Conservation (phyloP, 2,113 vertebrate genomes). For the Spea bombifrons region DNA sequence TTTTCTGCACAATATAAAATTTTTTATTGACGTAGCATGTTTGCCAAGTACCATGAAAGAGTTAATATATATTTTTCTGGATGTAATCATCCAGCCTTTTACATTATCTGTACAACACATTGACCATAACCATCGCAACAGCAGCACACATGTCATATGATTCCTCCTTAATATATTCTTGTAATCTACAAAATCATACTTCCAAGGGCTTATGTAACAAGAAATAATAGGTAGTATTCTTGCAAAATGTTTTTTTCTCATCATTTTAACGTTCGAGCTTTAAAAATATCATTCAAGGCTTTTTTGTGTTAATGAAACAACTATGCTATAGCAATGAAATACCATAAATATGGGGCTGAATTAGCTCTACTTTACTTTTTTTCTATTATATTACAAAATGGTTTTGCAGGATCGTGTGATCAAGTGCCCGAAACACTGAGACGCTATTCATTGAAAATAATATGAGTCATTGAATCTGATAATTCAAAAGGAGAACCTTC, state of each 20-base stretch:
- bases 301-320: constrained; percentile 1
- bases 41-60: constrained; percentile 3
- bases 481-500: too few species aligned
- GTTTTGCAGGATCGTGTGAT: too few species aligned
- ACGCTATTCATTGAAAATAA: too few species aligned
- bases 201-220: background rate
- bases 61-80: constrained; percentile 53
- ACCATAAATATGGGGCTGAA: background rate
- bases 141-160: constrained; percentile 69
- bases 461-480: too few species aligned
- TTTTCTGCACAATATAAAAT: too few species aligned
- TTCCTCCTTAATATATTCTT: constrained; percentile 73
- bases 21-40: too few species aligned
- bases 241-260: too few species aligned
- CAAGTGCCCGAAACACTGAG: too few species aligned
- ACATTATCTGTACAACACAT: constrained; percentile 82
- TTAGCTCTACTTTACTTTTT: too few species aligned
- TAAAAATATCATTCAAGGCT: constrained; percentile 18
- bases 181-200: constrained; percentile 9
- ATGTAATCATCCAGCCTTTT: constrained; percentile 81
- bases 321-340: background rate
- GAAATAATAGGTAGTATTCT: too few species aligned
- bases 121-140: constrained; percentile 80
- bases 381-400: too few species aligned
- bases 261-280: background rate